Conservation (phyloP, 1,140 invertebrate genomes). For the Diuraphis noxia region DNA sequence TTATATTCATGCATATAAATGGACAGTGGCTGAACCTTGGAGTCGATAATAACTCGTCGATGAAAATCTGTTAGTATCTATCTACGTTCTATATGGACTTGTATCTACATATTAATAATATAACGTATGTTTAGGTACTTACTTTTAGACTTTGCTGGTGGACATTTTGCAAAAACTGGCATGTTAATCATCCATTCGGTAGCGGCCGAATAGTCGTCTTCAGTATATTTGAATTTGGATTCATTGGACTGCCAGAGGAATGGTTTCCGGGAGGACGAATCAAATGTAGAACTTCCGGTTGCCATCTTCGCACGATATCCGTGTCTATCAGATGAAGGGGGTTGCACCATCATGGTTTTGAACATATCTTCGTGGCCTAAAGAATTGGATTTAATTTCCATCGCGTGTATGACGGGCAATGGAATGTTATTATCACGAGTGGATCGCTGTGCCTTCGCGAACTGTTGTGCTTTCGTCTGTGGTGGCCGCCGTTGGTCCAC, state of each 20-base stretch:
- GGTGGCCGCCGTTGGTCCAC: not conserved
- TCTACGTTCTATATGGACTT: too few species aligned
- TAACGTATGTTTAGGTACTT: not conserved
- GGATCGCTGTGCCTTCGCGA: not conserved
- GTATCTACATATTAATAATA: not conserved
- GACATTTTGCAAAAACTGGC: not conserved
- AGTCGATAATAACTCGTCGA: not conserved
- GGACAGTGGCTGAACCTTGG: not conserved
- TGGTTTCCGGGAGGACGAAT: not conserved
- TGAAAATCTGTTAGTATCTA: not conserved
- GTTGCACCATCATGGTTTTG: not conserved
- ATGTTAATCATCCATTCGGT: not conserved
- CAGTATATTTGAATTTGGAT: not conserved
- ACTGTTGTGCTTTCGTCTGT: too few species aligned
- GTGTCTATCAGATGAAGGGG: not conserved
- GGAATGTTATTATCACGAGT: not conserved
- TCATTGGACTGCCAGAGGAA: not conserved
- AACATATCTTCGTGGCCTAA: not conserved
- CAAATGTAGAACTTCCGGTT: not conserved
- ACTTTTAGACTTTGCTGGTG: not conserved
- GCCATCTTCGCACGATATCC: too few species aligned
- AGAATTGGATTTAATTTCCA: not conserved
- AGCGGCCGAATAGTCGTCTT: not conserved
- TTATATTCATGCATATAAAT: not conserved
- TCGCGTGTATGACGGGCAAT: not conserved